Percentiles rank a stretch among this genome's conserved stretches.
Conservation (phyloP, 92 coral and sea anemone species). For the Muricea muricata region DNA sequence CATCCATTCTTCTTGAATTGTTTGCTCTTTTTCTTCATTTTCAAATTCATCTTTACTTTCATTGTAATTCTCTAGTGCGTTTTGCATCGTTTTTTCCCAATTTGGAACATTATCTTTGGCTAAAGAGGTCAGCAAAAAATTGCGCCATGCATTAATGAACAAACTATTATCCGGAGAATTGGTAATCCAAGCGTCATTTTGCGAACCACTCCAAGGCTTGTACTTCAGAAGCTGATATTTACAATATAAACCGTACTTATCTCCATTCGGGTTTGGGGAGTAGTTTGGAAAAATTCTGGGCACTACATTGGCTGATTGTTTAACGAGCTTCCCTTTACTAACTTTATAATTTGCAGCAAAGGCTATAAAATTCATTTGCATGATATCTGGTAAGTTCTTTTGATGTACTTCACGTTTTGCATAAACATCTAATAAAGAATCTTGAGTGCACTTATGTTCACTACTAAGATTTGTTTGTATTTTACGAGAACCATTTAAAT, state of each 20-base stretch:
- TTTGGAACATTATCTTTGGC: constrained; percentile 69
- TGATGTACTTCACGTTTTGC: constrained; percentile 46
- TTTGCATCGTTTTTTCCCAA: constrained; percentile 62
- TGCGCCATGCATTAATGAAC: constrained; percentile 50
- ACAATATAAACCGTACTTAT: constrained; percentile 56
- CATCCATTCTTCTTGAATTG: constrained; percentile 69
- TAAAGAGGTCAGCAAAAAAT: constrained; percentile 49
- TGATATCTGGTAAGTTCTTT: not conserved
- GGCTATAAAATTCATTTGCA: constrained; percentile 46
- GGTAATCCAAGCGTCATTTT: constrained; percentile 57
- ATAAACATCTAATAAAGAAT: constrained; percentile 61
- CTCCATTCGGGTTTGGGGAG: constrained; percentile 56
- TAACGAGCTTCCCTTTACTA: constrained; percentile 42
- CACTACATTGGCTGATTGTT: constrained; percentile 48
- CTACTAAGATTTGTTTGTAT: not conserved
- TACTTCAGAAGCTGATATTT: constrained; percentile 62
- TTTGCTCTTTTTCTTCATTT: constrained; percentile 11
- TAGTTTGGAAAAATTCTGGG: constrained; percentile 66
- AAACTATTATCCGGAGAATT: constrained; percentile 37
- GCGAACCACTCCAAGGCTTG: constrained; percentile 65
- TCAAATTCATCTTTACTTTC: constrained; percentile 43
- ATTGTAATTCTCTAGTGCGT: constrained; percentile 28
- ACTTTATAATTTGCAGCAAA: constrained; percentile 62
- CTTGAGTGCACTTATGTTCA: constrained; percentile 22
- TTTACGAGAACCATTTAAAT: constrained; percentile 39